phyloP scores from a whole-genome alignment of 2,797 vertebrate genomes.

The Vespertilio murinus region DNA sequence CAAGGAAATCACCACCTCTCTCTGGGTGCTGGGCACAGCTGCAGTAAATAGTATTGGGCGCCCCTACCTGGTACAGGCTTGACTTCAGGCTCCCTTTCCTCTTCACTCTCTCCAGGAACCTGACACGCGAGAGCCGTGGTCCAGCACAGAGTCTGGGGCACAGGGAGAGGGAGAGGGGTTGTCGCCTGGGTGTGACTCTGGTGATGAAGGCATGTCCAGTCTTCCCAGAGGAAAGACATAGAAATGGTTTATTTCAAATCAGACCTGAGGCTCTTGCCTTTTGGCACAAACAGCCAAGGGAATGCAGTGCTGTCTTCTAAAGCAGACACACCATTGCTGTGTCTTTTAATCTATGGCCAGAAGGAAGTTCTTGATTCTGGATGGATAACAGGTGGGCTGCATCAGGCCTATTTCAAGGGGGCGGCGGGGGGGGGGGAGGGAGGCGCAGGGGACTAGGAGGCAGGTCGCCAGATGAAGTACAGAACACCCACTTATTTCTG shows the following conservation, averaged over 20 bases:
- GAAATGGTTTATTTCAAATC: not conserved
- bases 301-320: not conserved
- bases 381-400: not conserved
- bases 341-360: not conserved
- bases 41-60: not conserved
- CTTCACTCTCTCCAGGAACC: not conserved
- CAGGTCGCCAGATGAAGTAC: not conserved
- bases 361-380: not conserved
- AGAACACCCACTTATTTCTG: not conserved
- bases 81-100: not conserved
- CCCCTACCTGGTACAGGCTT: conserved; percentile 18
- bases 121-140: fast-evolving
- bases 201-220: not conserved
- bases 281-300: not conserved
- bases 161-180: too few species aligned
- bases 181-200: not conserved
- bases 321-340: not conserved
- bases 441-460: not conserved
- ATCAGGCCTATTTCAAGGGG: fast-evolving
- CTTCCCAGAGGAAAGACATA: not conserved
- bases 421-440: fast-evolving
- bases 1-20: conserved; percentile 56
- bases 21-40: conserved; percentile 27
- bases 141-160: not conserved
- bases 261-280: not conserved